phyloP scores from a whole-genome alignment of 2,797 vertebrate genomes.

The Tapirus indicus region DNA sequence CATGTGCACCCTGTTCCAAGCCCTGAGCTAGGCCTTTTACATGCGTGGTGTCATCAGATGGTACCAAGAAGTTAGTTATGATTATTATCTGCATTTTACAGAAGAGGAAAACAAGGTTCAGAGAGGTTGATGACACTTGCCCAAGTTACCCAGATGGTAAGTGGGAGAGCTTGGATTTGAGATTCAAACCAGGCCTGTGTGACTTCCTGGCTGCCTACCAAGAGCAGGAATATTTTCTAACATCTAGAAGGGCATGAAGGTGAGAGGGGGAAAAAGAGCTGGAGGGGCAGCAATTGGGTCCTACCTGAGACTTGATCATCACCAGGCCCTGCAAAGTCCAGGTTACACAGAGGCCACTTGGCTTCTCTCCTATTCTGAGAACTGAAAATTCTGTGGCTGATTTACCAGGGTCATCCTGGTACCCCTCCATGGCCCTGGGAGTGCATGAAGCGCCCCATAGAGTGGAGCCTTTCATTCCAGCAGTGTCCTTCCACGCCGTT shows the following conservation, averaged over 20 bases:
- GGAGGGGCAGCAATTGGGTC: background rate
- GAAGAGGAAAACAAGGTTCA: background rate
- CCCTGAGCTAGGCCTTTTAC: background rate
- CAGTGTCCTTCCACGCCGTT: background rate
- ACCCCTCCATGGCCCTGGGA: background rate
- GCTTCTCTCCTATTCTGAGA: slow-evolving; percentile 13
- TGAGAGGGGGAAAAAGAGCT: background rate
- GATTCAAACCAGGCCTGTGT: background rate
- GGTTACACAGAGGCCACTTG: background rate
- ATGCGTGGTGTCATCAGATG: background rate
- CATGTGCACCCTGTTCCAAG: background rate
- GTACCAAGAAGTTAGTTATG: background rate
- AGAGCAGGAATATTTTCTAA: background rate
- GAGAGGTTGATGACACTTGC: slow-evolving; percentile 28
- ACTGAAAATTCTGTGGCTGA: background rate
- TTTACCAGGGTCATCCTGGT: background rate
- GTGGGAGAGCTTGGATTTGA: slow-evolving; percentile 49
- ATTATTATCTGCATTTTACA: slow-evolving; percentile 40
- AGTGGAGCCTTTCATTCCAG: background rate
- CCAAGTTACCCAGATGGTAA: slow-evolving; percentile 43
- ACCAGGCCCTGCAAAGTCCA: background rate
- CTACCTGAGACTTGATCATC: slow-evolving; percentile 49
- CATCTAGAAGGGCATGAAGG: background rate
- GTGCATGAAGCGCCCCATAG: background rate
- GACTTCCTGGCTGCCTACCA: slow-evolving; percentile 44